These are phyloP conservation scores for Stramonita haemastoma DNA, from an alignment of 2,888 invertebrate genomes.

Conservation along the genomic window DNA sequence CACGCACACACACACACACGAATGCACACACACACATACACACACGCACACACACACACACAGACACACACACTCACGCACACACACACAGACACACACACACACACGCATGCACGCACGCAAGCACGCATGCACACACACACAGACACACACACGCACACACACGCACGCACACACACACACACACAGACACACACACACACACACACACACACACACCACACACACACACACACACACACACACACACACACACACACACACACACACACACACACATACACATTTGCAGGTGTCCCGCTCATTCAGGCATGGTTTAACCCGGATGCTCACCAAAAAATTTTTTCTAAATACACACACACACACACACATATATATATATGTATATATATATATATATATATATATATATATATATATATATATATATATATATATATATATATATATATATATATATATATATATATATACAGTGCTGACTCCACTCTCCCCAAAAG, in stretches of 20 bases:
- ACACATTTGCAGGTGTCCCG: neutral
- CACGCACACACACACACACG: too few relatives aligned
- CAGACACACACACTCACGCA: neutral
- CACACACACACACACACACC: neutral
- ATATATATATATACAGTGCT: too few relatives aligned
- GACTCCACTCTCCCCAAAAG: too few relatives aligned
- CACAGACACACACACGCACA: neutral
- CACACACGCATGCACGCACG: neutral
- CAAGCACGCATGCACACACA: neutral
- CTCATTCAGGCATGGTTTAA: too few relatives aligned
- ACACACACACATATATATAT: too few relatives aligned
- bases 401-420: too few relatives aligned
- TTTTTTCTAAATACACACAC: too few relatives aligned
- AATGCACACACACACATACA: too few relatives aligned
- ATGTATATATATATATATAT: too few relatives aligned
- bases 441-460: too few relatives aligned
- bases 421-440: too few relatives aligned
- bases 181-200: neutral
- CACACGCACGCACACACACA: neutral
- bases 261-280: neutral
- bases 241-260: neutral
- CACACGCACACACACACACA: neutral
- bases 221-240: neutral
- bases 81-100: neutral
- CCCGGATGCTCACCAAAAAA: too few relatives aligned